Base-by-base conservation (phyloP, 2,888 invertebrate species). In the Tryphoninae sp. region DNA sequence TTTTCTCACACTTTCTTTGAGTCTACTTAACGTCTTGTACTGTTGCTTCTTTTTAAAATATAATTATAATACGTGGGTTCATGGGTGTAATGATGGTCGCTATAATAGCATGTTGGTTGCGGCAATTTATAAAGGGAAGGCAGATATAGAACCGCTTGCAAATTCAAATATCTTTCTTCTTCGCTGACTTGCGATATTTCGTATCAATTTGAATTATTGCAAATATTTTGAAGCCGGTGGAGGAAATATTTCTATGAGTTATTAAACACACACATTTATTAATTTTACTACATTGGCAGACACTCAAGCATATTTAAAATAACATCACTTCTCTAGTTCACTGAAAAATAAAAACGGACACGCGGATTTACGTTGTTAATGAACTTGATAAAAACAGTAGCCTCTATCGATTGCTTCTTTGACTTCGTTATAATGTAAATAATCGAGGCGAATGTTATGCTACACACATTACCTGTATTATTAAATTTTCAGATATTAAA, bases 81-180 rank as follows among this genome's bases (percentile, higher is more conserved):
- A 40, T 40, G 59, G 80, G 65, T 72, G 42, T 68, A 72, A 55
- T 13, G 59, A 72, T 76, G 72, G 72, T 76, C 73, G 55, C 59
- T 77, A 77, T 49, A 61, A 55, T 22, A 59, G 77, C 77, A 81
- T 77, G 77, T 64, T 33, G 81, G 73, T 68, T 73, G 73, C 67
- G 68, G 68, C 42, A 67, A 40, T 53, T 58, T 49, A 33, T 68
- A 26, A 68, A 55, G 13, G 23, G 23, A 11, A 23, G 40, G 22
- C 13, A 55, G 33, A 33, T 69, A n/a, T 67, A 19, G 13, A 77
- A 40, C 69, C 51, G 72, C 64, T 77, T 81, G 49, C 67, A 77
- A 19, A n/a, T 61, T 61, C 40, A 8, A 58, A 45, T 19, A n/a
- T 16, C 22, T 40, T 26, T 68, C 8, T n/a, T 33, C 6, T 42